phyloP scores from a whole-genome alignment of 2,888 invertebrate species.

The Apotomis turbidana region DNA sequence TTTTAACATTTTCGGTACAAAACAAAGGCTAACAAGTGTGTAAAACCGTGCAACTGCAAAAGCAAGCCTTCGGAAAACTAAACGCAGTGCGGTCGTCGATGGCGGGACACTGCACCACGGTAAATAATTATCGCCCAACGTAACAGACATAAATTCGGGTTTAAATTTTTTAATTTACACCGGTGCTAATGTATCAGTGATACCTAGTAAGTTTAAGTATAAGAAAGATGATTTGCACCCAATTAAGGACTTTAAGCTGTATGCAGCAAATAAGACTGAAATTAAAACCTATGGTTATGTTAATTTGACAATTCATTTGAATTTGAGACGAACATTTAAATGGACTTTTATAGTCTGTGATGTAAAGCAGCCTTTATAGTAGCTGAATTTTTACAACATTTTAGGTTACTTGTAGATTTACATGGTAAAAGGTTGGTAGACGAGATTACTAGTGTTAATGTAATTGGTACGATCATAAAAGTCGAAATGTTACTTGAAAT shows the following conservation, averaged over 20 bases:
- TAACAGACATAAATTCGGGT: not conserved
- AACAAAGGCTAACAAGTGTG: slow-evolving; percentile 1
- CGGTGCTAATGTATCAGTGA: not conserved
- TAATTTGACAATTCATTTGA: not conserved
- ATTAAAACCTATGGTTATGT: slow-evolving; percentile 5
- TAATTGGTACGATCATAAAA: too few relatives aligned
- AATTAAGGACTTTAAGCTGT: not conserved
- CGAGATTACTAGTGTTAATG: too few relatives aligned
- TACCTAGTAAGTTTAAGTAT: not conserved
- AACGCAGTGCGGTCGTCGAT: not conserved
- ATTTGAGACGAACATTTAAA: slow-evolving; percentile 3
- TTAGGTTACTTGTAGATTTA: too few relatives aligned
- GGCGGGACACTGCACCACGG: slow-evolving; percentile 7
- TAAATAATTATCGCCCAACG: slow-evolving; percentile 6
- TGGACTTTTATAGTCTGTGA: slow-evolving; percentile 6
- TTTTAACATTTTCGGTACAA: not conserved
- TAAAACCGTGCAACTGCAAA: not conserved
- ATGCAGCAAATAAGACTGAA: not conserved
- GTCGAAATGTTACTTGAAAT: too few relatives aligned
- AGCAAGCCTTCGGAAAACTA: not conserved
- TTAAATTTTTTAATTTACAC: not conserved
- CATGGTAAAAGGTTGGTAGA: too few relatives aligned
- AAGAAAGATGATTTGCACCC: not conserved
- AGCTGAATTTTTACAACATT: too few relatives aligned
- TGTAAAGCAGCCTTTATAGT: too few relatives aligned